A percentile compares a stretch with the other conserved stretches of the same genome.
Evolutionary conservation across 2,888 invertebrate species (phyloP).

Genomic region (Ditula angustiorana): DNA sequence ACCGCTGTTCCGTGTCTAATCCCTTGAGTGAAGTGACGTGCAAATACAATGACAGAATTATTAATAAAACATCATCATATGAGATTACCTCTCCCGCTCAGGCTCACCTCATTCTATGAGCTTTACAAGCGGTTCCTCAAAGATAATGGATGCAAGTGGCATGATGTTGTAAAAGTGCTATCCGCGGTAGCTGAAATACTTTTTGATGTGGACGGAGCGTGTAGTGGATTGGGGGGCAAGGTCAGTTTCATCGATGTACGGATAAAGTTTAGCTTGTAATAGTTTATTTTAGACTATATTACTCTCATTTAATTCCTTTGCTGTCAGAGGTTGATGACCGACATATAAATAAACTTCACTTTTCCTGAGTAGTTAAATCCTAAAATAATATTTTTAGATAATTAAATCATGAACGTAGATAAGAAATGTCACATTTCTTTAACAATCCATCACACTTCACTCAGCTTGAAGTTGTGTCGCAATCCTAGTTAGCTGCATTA

Average conservation of each 20-base stretch:
- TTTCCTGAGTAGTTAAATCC: conserved; percentile 1
- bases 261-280: conserved; percentile 6
- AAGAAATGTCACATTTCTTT: not conserved
- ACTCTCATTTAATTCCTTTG: not conserved
- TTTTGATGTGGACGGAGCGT: conserved; percentile 78
- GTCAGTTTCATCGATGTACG: conserved; percentile 61
- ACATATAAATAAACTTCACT: not conserved
- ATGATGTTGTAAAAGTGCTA: conserved; percentile 77
- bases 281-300: not conserved
- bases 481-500: not conserved
- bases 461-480: not conserved
- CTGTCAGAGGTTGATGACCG: not conserved
- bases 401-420: not conserved
- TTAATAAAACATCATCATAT: conserved; percentile 65
- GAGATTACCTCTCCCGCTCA: conserved; percentile 59
- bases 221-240: conserved; percentile 74
- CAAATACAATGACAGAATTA: conserved; percentile 70
- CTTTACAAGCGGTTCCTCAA: conserved; percentile 79
- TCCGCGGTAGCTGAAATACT: conserved; percentile 76
- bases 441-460: not conserved
- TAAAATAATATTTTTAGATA: not conserved
- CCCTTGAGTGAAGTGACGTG: conserved; percentile 52
- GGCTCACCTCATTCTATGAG: conserved; percentile 74
- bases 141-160: conserved; percentile 82
- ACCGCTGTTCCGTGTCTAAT: conserved; percentile 26